These are phyloP conservation scores for Pipa parva DNA, from an alignment of 2,113 vertebrate species.

Conservation along the genomic window DNA sequence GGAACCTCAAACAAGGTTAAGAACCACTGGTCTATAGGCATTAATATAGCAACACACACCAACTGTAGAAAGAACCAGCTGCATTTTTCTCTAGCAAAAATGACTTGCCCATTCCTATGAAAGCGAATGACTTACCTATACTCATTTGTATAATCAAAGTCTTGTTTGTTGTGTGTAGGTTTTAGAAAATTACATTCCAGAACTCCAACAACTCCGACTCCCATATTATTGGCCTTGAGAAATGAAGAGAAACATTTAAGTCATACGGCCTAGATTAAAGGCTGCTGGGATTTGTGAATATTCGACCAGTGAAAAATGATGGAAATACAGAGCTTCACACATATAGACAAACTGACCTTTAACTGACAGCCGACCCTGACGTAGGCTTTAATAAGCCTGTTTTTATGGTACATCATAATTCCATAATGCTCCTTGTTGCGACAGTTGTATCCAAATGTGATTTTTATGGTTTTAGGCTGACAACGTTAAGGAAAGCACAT, in stretches of 20 bases:
- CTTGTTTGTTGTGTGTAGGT: conserved; percentile 96
- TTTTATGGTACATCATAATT: conserved; percentile 97
- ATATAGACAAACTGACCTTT: conserved; percentile 64
- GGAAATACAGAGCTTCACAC: not conserved
- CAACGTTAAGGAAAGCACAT: conserved; percentile 58
- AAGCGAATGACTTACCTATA: conserved; percentile 85
- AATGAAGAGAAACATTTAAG: conserved; percentile 10
- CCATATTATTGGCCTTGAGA: conserved; percentile 79
- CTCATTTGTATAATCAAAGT: conserved; percentile 88
- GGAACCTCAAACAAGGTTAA: too few species aligned
- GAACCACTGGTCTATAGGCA: too few species aligned
- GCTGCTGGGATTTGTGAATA: too few species aligned
- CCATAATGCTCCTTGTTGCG: conserved; percentile 93
- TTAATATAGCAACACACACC: too few species aligned
- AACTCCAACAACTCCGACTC: conserved; percentile 88
- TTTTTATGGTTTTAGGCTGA: conserved; percentile 70
- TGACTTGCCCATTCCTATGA: too few species aligned
- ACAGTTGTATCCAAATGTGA: conserved; percentile 94
- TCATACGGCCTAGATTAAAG: not conserved
- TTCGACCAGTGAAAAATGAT: not conserved
- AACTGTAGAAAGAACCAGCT: too few species aligned
- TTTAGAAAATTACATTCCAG: conserved; percentile 91
- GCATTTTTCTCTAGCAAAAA: too few species aligned
- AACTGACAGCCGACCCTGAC: conserved; percentile 88
- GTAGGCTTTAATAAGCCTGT: conserved; percentile 92